Base-by-base conservation (phyloP, 2,797 vertebrate species). In the Malacoctenus gilli region DNA sequence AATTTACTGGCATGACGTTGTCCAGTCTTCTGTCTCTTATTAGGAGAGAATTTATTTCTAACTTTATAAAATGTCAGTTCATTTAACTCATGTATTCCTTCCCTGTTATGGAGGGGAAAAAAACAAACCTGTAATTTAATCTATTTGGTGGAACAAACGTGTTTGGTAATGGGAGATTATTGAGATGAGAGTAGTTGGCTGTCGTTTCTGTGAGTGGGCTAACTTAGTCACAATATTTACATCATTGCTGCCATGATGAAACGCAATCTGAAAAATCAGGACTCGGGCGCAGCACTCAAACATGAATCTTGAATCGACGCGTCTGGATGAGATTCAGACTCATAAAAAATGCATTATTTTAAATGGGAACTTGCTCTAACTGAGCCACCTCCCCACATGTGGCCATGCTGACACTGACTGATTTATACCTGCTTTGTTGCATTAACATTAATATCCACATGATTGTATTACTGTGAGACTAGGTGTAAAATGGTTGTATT, bases 291-390 rank as follows among this genome's bases (percentile, higher is more conserved):
- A 74, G 49, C 22, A 39, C 38, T 50, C 14, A 31, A 48, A 60
- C 52, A 47, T 36, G 50, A 66, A 20, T 44, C 38, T 49, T 48
- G 61, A 41, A 14, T 53, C 38, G 48, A 18, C 48, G 52, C 37
- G 51, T 50, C 21, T 59, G 30, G 20, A 59, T 46, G 32, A 59
- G 32, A 68, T 37, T 52, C 36, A 16, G 39, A 36, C 44, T 73
- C 43, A 65, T 71, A 38, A 68, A 49, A 59, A 46, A 68, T 60
- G 43, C 20, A 57, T 75, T 65, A 59, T 51, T 35, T 22, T 75
- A 61, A 76, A 68, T 48, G 48, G 37, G 35, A 18, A 28, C 16
- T 42, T 36, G 28, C 25, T 23, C 25, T 28, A 11, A 15, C 15
- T 52, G 18, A 47, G 40, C 42, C 25, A 25, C 20, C 40, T 28